Evolutionary conservation across 2,113 vertebrate genomes (phyloP).

Genomic region (Malurus melanocephalus): DNA sequence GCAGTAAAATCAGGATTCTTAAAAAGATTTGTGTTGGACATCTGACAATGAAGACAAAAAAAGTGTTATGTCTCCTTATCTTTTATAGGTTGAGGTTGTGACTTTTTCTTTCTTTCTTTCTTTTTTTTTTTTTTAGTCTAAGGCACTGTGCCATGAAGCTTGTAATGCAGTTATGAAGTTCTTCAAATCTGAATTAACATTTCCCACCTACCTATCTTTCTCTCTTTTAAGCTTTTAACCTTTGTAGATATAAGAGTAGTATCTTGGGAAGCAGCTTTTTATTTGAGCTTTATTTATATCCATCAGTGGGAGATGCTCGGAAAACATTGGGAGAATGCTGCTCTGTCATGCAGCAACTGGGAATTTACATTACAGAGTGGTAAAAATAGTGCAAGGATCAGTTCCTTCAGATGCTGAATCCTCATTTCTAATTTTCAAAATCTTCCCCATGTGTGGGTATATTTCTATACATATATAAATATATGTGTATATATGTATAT

Average conservation of each 20-base stretch:
- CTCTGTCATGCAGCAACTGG: slow-evolving; percentile 50
- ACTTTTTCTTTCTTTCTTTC: not conserved
- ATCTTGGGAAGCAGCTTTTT: slow-evolving; percentile 53
- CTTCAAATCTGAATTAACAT: slow-evolving; percentile 44
- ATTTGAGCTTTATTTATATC: slow-evolving; percentile 59
- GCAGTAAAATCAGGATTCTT: not conserved
- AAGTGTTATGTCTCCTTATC: not conserved
- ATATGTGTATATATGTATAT: not conserved
- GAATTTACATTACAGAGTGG: slow-evolving; percentile 41
- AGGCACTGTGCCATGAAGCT: slow-evolving; percentile 13
- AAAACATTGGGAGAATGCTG: slow-evolving; percentile 43
- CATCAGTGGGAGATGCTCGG: slow-evolving; percentile 44
- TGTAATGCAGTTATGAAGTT: slow-evolving; percentile 24
- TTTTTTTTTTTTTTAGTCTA: not conserved
- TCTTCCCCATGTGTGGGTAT: not conserved
- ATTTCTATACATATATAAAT: not conserved
- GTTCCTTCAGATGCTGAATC: slow-evolving; percentile 50
- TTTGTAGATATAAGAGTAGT: slow-evolving; percentile 42
- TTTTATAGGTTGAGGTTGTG: slow-evolving; percentile 1
- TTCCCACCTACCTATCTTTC: slow-evolving; percentile 38
- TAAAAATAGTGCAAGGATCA: slow-evolving; percentile 41
- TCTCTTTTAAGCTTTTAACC: slow-evolving; percentile 49
- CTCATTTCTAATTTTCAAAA: slow-evolving; percentile 18
- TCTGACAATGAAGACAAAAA: slow-evolving; percentile 18
- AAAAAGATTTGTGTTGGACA: not conserved